These are phyloP conservation scores for Amazonetta brasiliensis DNA, from an alignment of 2,797 vertebrate species.

Conservation along the genomic window DNA sequence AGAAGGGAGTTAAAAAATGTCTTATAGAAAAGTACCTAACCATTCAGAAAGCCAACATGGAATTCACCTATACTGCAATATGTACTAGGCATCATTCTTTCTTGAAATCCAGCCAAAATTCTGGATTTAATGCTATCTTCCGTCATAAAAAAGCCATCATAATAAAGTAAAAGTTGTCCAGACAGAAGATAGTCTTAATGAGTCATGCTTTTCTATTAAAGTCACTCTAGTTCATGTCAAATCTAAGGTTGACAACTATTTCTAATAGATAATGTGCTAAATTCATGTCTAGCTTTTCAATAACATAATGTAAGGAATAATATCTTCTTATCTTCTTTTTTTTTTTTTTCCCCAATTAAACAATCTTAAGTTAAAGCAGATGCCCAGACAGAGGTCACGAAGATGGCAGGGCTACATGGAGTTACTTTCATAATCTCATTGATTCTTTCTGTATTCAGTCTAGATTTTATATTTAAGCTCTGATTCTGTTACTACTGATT, in stretches of 20 bases:
- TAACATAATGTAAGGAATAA: neutral
- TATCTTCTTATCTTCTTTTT: neutral
- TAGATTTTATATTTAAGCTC: neutral
- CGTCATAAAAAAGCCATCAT: neutral
- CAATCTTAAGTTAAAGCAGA: neutral
- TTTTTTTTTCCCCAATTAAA: neutral
- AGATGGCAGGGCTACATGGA: neutral
- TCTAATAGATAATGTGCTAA: neutral
- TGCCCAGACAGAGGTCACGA: neutral
- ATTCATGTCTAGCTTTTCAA: neutral
- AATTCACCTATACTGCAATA: neutral
- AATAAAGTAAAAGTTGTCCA: neutral
- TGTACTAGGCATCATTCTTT: neutral
- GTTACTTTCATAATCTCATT: neutral
- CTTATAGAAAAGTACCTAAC: neutral
- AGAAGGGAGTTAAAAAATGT: neutral
- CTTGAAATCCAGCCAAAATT: neutral
- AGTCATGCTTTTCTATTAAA: neutral
- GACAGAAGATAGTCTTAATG: neutral
- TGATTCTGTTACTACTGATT: neutral
- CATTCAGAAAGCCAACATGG: neutral
- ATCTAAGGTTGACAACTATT: neutral
- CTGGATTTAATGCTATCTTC: neutral
- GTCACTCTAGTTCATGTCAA: neutral
- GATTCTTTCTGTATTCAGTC: neutral